Conservation (phyloP, 2,113 vertebrate genomes). For the Seriola dumerili region DNA sequence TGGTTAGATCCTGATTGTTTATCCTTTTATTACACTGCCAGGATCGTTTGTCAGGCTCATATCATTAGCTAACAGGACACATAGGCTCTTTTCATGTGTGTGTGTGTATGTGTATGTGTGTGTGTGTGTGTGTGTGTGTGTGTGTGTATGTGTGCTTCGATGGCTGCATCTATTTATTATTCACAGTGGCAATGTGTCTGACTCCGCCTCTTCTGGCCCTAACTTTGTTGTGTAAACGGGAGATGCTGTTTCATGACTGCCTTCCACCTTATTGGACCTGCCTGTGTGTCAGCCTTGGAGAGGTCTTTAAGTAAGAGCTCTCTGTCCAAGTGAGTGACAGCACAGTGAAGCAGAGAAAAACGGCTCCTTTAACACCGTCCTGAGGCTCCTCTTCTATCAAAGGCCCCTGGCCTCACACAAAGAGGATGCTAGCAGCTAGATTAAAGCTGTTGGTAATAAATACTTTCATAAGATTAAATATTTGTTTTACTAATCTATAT, state of each 20-base stretch:
- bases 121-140: slow-evolving; percentile 13
- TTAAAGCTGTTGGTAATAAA: slow-evolving; percentile 14
- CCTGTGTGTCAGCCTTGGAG: slow-evolving; percentile 48
- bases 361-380: slow-evolving; percentile 23
- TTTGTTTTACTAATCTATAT: slow-evolving; percentile 13
- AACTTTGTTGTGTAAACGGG: slow-evolving; percentile 24
- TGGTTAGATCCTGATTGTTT: slow-evolving; percentile 42
- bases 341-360: slow-evolving; percentile 37
- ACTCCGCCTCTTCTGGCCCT: slow-evolving; percentile 15
- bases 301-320: slow-evolving; percentile 54
- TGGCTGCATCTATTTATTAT: slow-evolving; percentile 44
- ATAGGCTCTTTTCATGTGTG: slow-evolving; percentile 10
- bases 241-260: slow-evolving; percentile 42
- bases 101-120: not conserved
- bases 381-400: slow-evolving; percentile 22
- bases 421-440: not conserved
- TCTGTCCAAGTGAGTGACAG: slow-evolving; percentile 55
- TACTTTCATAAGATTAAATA: slow-evolving; percentile 4
- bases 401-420: slow-evolving; percentile 4
- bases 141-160: slow-evolving; percentile 18
- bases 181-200: slow-evolving; percentile 19
- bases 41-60: slow-evolving; percentile 63
- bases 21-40: slow-evolving; percentile 38
- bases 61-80: slow-evolving; percentile 54
- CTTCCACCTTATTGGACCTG: slow-evolving; percentile 16